Evolutionary conservation across 2,797 vertebrate species (phyloP), one percentile per base, ranked within the genome.

Genomic region (Sciurus carolinensis): DNA sequence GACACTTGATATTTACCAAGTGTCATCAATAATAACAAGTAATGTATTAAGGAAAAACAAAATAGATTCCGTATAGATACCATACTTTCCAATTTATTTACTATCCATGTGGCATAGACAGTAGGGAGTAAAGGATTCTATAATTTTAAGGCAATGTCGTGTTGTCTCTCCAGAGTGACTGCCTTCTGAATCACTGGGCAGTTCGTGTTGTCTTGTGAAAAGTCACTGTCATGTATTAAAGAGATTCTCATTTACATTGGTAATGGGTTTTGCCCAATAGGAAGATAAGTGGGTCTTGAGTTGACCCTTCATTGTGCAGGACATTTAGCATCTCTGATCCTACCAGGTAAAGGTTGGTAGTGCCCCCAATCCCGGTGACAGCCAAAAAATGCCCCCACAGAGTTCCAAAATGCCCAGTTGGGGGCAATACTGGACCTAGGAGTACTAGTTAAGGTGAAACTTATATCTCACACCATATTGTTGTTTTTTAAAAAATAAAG

Each of bases 31-130:
- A 82, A 84, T 59, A 62, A 71, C 30, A 90, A 85, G 62, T 54
- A 90, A 81, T 26, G 28, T 52, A 28, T 71, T 91, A 71, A 59
- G 59, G 62, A 77, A 95, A 91, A 89, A 73, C 28, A 57, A 95
- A 87, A 83, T 17, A 17, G 22, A 39, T 66, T 90, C 66, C 59
- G 72, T 75, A 66, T n/a, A 91, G 67, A 67, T 24, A 39, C 8
- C 20, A 50, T 42, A 36, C 9, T 79, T 72, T 67, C 39, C 5
- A 85, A 52, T 44, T 80, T 76, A 84, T 73, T 72, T 77, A 36
- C 39, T 54, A 7, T 76, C 59, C 44, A 30, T 7, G 8, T 42
- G 33, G 33, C 83, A 20, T 14, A 30, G 47, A 75, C 5, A 50
- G 44, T 44, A 1, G 66, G 24, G 33, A 71, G 86, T 90, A 50